A percentile compares a stretch with the other conserved stretches of the same genome.
Conservation (phyloP, 2,113 vertebrate species). For the Anseranas semipalmata region DNA sequence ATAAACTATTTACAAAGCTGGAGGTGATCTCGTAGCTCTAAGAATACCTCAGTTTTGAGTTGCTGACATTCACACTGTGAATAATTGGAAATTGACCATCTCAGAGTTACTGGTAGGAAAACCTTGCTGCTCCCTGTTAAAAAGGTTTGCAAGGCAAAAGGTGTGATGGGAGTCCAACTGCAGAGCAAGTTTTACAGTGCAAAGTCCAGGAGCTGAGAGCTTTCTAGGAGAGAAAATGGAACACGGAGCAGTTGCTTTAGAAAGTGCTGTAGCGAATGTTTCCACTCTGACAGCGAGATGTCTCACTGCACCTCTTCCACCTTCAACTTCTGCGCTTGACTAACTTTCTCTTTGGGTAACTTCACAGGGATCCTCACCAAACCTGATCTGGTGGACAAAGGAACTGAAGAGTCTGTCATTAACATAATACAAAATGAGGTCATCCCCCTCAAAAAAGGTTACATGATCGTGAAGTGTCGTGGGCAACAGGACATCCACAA, state of each 20-base stretch:
- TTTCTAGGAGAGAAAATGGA: background rate
- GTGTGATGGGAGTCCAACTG: background rate
- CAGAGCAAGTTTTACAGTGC: background rate
- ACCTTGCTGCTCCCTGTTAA: background rate
- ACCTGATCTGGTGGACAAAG: slow-evolving; percentile 88
- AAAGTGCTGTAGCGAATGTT: fast-evolving
- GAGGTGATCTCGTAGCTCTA: background rate
- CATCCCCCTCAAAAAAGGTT: slow-evolving; percentile 86
- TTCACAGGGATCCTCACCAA: slow-evolving; percentile 89
- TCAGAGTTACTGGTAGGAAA: background rate
- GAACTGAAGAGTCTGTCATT: slow-evolving; percentile 79
- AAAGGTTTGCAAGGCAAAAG: background rate
- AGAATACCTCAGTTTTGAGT: background rate
- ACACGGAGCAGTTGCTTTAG: background rate
- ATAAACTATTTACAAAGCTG: background rate
- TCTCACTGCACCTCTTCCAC: background rate
- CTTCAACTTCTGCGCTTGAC: fast-evolving
- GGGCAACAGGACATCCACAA: slow-evolving; percentile 82
- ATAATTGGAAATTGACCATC: background rate
- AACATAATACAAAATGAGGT: slow-evolving; percentile 80
- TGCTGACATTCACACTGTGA: background rate
- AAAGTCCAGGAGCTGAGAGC: background rate
- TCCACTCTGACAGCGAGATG: fast-evolving
- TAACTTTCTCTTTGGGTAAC: background rate
- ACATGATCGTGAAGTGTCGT: slow-evolving; percentile 90